Evolutionary conservation across 2,113 vertebrate genomes (phyloP).

Genomic region (Nestor notabilis): DNA sequence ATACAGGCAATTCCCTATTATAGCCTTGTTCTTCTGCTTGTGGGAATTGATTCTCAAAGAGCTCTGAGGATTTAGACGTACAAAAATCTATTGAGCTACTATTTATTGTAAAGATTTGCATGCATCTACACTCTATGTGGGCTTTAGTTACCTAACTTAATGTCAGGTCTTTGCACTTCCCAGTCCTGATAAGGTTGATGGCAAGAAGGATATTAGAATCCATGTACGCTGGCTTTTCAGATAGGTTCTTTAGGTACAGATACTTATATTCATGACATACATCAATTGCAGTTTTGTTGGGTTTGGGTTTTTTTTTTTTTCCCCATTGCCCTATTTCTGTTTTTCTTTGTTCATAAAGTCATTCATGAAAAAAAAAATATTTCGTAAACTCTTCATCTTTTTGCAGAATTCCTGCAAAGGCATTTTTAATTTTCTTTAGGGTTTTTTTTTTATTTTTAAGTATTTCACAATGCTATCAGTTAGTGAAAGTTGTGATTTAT

Average conservation of each 20-base stretch:
- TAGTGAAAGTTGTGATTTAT: background rate
- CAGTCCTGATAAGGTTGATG: background rate
- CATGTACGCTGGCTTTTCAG: background rate
- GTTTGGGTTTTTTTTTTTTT: background rate
- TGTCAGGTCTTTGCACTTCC: background rate
- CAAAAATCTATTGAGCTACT: background rate
- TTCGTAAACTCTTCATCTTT: background rate
- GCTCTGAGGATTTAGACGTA: background rate
- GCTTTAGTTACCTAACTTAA: background rate
- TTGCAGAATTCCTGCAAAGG: background rate
- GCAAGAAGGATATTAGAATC: background rate
- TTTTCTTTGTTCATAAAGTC: background rate
- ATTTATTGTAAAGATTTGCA: background rate
- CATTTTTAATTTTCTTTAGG: fast-evolving
- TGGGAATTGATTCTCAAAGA: background rate
- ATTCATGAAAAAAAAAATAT: background rate
- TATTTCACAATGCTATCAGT: background rate
- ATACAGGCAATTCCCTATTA: background rate
- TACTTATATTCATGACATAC: background rate
- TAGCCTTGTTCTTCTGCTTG: background rate
- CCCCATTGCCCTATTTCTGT: background rate
- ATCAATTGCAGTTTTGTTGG: background rate
- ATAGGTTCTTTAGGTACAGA: background rate
- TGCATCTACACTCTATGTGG: background rate
- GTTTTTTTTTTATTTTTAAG: background rate